These are phyloP conservation scores for Propsilocerus akamusi DNA, from an alignment of 1,140 invertebrate species.

Conservation along the genomic window DNA sequence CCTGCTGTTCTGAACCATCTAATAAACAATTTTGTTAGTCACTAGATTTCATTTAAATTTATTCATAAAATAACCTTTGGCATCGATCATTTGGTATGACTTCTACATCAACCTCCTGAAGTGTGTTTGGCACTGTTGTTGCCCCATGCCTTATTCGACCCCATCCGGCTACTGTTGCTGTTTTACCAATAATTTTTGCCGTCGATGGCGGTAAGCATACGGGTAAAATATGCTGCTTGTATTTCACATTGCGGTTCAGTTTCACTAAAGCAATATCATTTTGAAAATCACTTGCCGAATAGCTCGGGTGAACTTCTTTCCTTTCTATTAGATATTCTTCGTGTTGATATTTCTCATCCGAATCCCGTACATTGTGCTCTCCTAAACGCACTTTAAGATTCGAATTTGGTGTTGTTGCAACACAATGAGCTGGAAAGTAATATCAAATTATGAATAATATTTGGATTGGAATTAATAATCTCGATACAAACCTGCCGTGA, in stretches of 20 bases:
- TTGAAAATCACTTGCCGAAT: conserved; percentile 71
- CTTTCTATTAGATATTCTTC: conserved; percentile 77
- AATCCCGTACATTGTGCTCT: conserved; percentile 77
- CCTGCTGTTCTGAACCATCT: conserved; percentile 79
- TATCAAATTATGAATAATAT: background rate
- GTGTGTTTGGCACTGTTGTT: conserved; percentile 40
- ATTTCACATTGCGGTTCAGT: conserved; percentile 54
- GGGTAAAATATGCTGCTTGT: conserved; percentile 77
- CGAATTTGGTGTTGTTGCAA: conserved; percentile 65
- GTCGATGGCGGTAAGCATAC: conserved; percentile 57
- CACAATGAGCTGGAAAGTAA: conserved; percentile 52
- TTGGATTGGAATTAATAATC: background rate
- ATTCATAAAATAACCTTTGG: conserved; percentile 35
- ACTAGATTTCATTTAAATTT: too few species aligned
- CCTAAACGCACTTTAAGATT: conserved; percentile 73
- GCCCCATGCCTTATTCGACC: conserved; percentile 69
- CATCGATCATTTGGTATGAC: conserved; percentile 84
- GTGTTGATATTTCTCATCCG: conserved; percentile 60
- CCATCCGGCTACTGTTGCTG: conserved; percentile 80
- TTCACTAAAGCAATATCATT: conserved; percentile 79
- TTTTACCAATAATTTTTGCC: conserved; percentile 58
- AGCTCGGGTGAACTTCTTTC: conserved; percentile 77
- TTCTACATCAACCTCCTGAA: conserved; percentile 56
- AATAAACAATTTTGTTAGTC: too few species aligned
- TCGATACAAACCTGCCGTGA: conserved; percentile 38